A percentile compares a stretch with the other conserved stretches of the same genome.
phyloP scores from a whole-genome alignment of 2,797 vertebrate genomes.

The Sylvia borin region DNA sequence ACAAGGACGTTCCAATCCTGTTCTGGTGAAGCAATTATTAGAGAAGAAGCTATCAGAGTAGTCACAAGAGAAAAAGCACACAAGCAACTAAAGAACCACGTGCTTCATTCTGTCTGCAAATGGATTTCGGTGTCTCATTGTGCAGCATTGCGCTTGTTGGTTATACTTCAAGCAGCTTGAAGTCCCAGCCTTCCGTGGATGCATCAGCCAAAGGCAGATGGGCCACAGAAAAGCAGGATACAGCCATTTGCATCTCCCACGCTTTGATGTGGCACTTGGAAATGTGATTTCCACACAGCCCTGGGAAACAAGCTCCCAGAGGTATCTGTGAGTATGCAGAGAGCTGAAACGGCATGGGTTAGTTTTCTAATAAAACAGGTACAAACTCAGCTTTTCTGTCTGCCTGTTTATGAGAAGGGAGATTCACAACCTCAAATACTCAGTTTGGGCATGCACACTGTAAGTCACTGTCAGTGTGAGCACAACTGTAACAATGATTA shows the following conservation, averaged over 20 bases:
- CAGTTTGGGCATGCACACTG: background rate
- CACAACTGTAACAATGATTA: background rate
- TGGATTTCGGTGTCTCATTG: background rate
- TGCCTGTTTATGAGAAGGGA: background rate
- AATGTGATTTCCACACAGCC: background rate
- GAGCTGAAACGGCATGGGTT: background rate
- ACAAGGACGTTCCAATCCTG: constrained; percentile 84
- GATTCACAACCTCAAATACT: background rate
- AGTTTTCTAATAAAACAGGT: background rate
- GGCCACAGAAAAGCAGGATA: background rate
- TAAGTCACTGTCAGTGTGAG: background rate
- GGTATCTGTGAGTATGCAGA: background rate
- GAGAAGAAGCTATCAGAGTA: constrained; percentile 81
- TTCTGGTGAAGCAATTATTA: constrained; percentile 82
- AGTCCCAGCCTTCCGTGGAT: background rate
- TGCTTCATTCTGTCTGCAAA: background rate
- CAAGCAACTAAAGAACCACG: background rate
- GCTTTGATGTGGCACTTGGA: background rate
- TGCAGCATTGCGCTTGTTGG: background rate
- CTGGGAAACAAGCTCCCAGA: background rate
- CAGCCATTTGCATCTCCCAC: background rate
- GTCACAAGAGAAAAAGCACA: background rate
- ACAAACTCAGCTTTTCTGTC: background rate
- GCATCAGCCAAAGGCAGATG: background rate
- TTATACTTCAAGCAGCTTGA: background rate